These are phyloP conservation scores for Alligator mississippiensis DNA, from an alignment of 2,113 vertebrate species.

Conservation along the genomic window DNA sequence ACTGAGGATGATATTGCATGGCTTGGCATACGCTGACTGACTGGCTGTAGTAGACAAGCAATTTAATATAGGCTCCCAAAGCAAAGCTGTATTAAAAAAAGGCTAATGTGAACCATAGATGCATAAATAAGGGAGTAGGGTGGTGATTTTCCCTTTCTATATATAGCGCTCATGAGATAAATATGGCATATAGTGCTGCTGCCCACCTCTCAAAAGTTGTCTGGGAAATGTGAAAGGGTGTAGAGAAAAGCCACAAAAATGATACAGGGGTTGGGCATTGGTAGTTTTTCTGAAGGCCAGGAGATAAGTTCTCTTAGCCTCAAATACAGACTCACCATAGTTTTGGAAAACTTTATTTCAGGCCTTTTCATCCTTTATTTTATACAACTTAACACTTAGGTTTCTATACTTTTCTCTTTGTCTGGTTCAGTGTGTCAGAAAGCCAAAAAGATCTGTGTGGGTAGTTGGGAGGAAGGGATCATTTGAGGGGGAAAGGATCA, in stretches of 20 bases:
- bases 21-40: no score
- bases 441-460: not conserved
- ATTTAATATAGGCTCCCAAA: not conserved
- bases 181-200: not conserved
- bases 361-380: not conserved
- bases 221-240: no score
- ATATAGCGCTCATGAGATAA: not conserved
- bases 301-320: not conserved
- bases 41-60: not conserved
- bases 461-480: not conserved
- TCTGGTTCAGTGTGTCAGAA: not conserved
- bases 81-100: not conserved
- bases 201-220: no score
- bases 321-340: not conserved
- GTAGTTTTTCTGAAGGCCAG: not conserved
- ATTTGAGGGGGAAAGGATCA: not conserved
- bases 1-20: no score
- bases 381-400: not conserved
- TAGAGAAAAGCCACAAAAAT: no score
- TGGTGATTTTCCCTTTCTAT: not conserved
- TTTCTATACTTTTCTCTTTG: slow-evolving; percentile 21
- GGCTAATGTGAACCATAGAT: not conserved
- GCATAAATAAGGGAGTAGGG: not conserved
- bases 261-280: not conserved
- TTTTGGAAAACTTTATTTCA: not conserved